Base-by-base conservation (phyloP, 2,888 invertebrate species). In the Caenorhabditis panamensis region DNA sequence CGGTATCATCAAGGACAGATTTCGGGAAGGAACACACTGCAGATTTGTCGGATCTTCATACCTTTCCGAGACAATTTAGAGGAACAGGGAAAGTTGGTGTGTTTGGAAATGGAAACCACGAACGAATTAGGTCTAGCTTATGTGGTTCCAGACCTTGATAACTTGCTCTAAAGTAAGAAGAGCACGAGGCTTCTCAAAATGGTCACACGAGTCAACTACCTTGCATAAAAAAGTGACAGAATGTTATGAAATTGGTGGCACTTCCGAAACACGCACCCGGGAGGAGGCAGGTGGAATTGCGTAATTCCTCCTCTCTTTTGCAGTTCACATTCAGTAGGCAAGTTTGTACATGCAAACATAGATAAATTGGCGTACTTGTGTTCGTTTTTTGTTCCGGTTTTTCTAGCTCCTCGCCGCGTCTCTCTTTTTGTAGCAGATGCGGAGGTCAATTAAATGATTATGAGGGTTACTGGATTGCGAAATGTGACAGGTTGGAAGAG, bases 1-100 rank as follows among this genome's bases (percentile, higher is more conserved):
- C 31, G 62, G 68, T 68, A 63, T 68, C 78, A 67, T 54, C 69
- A 77, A 64, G 69, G 77, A 63, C 67, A 63, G 61, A 67, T 76
- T 76, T 68, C 62, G 76, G 62, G 76, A 67, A 76, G 62, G 68
- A 68, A 68, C 54, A 51, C 36, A 24, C 13, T 47, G 41, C 62
- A 24, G 61, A 61, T 76, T 67, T 59, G 67, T 61, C 62, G 63
- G 24, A 58, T 24, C 24, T 56, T 56, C 54, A 49, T 49, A 18
- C 49, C 20, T 49, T 22, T 24, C 51, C 51, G 24, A 22, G 22
- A 44, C 8, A 24, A 56, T 16, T 56, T 18, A 4, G 31, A 28
- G 28, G 31, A 31, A 20, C 22, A 47, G 20, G n/a, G 54, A 16
- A 64, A 53, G n/a, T 24, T 49, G 16, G 5, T 26, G 44, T 58